A percentile compares a stretch with the other conserved stretches of the same genome.
Conservation (phyloP, 2,797 vertebrate genomes). For the Lepus oiostolus region DNA sequence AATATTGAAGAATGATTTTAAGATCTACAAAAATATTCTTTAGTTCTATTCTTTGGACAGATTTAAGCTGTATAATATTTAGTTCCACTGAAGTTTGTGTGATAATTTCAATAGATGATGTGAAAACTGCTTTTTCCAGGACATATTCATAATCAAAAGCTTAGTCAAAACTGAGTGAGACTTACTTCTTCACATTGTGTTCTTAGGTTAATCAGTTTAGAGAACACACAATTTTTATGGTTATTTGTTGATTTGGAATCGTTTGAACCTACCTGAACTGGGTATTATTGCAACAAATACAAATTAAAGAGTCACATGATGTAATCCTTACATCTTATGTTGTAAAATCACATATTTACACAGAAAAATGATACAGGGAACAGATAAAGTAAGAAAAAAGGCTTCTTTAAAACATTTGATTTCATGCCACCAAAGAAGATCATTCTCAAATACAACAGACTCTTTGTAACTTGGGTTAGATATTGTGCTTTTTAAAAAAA, state of each 20-base stretch:
- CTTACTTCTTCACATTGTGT: slow-evolving; percentile 50
- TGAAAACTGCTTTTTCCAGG: not conserved
- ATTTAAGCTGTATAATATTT: not conserved
- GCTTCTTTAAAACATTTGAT: not conserved
- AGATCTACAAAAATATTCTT: slow-evolving; percentile 6
- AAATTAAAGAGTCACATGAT: slow-evolving; percentile 26
- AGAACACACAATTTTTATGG: not conserved
- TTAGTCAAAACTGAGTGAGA: not conserved
- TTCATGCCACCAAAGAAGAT: not conserved
- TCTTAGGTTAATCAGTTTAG: slow-evolving; percentile 25
- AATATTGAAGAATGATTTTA: slow-evolving; percentile 40
- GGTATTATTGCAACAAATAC: not conserved
- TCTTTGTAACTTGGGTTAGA: not conserved
- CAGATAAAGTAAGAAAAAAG: not conserved
- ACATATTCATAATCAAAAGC: not conserved
- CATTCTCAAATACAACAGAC: not conserved
- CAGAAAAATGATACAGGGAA: not conserved
- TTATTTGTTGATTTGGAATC: slow-evolving; percentile 1
- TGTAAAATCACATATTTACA: not conserved
- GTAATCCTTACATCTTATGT: slow-evolving; percentile 3
- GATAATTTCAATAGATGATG: slow-evolving; percentile 49
- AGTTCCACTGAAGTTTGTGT: slow-evolving; percentile 40
- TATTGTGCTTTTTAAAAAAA: not conserved
- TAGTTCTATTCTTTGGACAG: not conserved
- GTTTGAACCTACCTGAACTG: not conserved